Evolutionary conservation across 2,113 vertebrate species (phyloP), one percentile per base, ranked within the genome.

Genomic region (Proteles cristata): DNA sequence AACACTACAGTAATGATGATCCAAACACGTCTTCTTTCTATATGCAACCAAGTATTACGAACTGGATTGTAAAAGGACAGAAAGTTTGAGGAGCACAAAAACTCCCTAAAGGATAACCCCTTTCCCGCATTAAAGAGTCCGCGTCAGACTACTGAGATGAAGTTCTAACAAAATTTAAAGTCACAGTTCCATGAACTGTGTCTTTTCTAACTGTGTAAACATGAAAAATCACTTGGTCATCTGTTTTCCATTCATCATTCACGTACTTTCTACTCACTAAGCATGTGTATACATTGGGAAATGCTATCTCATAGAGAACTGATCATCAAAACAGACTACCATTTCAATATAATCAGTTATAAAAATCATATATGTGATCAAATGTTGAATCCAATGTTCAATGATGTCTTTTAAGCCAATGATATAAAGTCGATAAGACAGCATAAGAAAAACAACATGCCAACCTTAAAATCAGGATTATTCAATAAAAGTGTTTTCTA

Each of bases 31-130:
- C 91, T 93, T 77, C 83, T 45, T 89, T 76, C 82, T 95, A 31
- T 80, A 84, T 95, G 79, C 61, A 86, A 97, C 73, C 58, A 93
- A 97, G 84, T 86, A n/a, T 53, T 87, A 83, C 96, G 96, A 55
- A 69, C 15, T 80, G 65, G 26, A 63, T 88, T 81, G 83, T 68
- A 96, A 88, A 93, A 89, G 17, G 48, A 92, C 8, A 86, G 39
- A 74, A 77, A 68, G 19, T n/a, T 65, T 68, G 23, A 25, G n/a
- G 14, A 91, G 21, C 43, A 93, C 33, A 93, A 43, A 50, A 28
- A 87, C 63, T n/a, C 80, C 86, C 65, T 84, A 25, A 63, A 69
- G 4, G 26, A 73, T 86, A 55, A 80, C 12, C 23, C 17, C 3
- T 74, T 85, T 50, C 63, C 50, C 83, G 21, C 31, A 63, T 90